Percentiles rank a stretch among this genome's conserved stretches.
phyloP scores from a whole-genome alignment of 2,888 invertebrate genomes.

The Matsumyia berberina region DNA sequence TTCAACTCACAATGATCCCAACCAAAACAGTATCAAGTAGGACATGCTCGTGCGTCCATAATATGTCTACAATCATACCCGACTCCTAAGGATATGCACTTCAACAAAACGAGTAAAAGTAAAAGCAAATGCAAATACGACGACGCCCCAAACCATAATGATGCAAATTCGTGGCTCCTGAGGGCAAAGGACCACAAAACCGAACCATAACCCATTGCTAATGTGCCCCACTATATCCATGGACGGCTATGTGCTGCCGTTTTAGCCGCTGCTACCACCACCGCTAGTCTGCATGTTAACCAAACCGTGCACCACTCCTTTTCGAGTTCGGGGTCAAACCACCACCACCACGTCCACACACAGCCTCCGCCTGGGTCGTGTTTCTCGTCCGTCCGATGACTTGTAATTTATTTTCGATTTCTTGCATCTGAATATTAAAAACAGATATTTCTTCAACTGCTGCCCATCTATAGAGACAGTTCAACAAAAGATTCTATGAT shows the following conservation, averaged over 20 bases:
- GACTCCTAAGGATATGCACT: neutral
- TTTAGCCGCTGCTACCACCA: slow-evolving; percentile 17
- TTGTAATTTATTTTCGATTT: slow-evolving; percentile 71
- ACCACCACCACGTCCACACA: neutral
- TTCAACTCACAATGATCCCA: no score
- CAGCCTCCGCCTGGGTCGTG: slow-evolving; percentile 22
- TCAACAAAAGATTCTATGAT: slow-evolving; percentile 63
- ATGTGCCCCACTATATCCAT: slow-evolving; percentile 3
- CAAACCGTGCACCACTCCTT: slow-evolving; percentile 50
- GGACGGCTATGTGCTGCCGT: slow-evolving; percentile 1
- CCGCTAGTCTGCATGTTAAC: slow-evolving; percentile 43
- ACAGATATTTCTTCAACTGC: slow-evolving; percentile 50
- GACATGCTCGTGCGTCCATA: no score
- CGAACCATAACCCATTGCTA: slow-evolving; percentile 26
- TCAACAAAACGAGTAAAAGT: neutral
- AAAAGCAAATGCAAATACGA: slow-evolving; percentile 22
- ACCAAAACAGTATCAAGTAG: no score
- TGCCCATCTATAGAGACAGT: slow-evolving; percentile 52
- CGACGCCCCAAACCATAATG: slow-evolving; percentile 1
- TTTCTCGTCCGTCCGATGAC: slow-evolving; percentile 15
- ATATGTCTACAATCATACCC: neutral
- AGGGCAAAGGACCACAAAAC: slow-evolving; percentile 35
- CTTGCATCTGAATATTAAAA: slow-evolving; percentile 63
- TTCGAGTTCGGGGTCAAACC: slow-evolving; percentile 44
- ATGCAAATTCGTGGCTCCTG: slow-evolving; percentile 28